Evolutionary conservation across 1,140 invertebrate genomes (phyloP).

Genomic region (Atopsyche davidsoni): DNA sequence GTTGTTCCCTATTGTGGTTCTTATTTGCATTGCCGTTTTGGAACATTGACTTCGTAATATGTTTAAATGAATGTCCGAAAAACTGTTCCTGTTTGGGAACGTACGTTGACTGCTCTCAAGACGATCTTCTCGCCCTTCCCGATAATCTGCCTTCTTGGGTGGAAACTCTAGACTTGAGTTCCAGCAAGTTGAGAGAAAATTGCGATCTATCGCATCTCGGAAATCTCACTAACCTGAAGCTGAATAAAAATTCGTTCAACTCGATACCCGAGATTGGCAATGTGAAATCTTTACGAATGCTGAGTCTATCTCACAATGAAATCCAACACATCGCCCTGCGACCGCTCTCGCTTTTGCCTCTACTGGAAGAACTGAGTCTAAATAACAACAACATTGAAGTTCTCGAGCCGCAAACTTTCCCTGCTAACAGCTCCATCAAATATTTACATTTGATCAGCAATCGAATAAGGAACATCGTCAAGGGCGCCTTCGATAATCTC

Average conservation of each 20-base stretch:
- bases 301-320: constrained; percentile 35
- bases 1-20: constrained; percentile 17
- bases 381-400: constrained; percentile 60
- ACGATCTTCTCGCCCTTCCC: constrained; percentile 52
- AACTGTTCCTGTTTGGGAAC: constrained; percentile 53
- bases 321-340: constrained; percentile 36
- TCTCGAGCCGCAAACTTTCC: constrained; percentile 55
- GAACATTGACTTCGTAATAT: constrained; percentile 6
- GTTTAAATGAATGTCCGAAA: constrained; percentile 41
- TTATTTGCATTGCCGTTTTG: constrained; percentile 14
- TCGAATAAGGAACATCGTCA: constrained; percentile 61
- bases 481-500: constrained; percentile 65
- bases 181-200: constrained; percentile 39
- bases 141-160: constrained; percentile 51
- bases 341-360: constrained; percentile 27
- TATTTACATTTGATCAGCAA: constrained; percentile 65
- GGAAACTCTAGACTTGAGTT: constrained; percentile 53
- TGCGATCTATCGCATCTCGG: constrained; percentile 36
- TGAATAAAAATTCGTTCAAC: constrained; percentile 48
- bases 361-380: constrained; percentile 46
- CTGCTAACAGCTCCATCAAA: constrained; percentile 47
- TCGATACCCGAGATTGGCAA: constrained; percentile 44
- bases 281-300: constrained; percentile 37
- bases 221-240: constrained; percentile 48
- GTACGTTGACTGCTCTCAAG: constrained; percentile 54